phyloP scores from a whole-genome alignment of 2,888 invertebrate genomes.

The Prosapia bicincta region DNA sequence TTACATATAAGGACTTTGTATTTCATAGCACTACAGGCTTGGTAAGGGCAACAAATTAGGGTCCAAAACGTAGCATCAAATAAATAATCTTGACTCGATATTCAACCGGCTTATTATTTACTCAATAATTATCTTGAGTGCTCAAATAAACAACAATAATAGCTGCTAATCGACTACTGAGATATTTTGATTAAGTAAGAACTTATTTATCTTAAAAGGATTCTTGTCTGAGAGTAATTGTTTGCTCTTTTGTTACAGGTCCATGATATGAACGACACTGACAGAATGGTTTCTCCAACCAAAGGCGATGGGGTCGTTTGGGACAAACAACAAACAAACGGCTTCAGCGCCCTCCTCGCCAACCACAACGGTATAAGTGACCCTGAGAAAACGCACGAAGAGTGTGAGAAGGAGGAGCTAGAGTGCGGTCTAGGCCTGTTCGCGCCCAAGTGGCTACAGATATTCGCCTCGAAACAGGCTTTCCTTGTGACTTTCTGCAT shows the following conservation, averaged over 20 bases:
- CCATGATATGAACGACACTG: neutral
- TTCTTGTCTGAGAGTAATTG: no score
- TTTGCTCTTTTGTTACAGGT: neutral
- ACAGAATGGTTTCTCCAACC: conserved; percentile 17
- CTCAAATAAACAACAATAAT: no score
- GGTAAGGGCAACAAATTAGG: no score
- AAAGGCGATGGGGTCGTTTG: conserved; percentile 18
- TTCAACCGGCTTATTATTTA: no score
- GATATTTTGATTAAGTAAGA: no score
- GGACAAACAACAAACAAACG: conserved; percentile 19
- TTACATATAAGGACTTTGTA: no score
- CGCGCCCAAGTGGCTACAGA: conserved; percentile 69
- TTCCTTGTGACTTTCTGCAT: conserved; percentile 86
- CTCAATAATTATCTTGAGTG: no score
- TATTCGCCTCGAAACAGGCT: conserved; percentile 80
- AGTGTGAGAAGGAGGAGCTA: conserved; percentile 45
- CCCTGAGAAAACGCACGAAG: neutral
- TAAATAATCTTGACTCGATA: no score
- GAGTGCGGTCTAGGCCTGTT: conserved; percentile 80
- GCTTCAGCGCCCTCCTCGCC: conserved; percentile 13
- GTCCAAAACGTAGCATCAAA: no score
- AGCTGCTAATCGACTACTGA: no score
- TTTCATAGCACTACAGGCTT: no score
- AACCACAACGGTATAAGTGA: conserved; percentile 6
- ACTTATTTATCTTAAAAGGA: no score